These are phyloP conservation scores for Echinometra lucunter DNA, from an alignment of 53 echinoderm and acorn worm species.

Conservation along the genomic window DNA sequence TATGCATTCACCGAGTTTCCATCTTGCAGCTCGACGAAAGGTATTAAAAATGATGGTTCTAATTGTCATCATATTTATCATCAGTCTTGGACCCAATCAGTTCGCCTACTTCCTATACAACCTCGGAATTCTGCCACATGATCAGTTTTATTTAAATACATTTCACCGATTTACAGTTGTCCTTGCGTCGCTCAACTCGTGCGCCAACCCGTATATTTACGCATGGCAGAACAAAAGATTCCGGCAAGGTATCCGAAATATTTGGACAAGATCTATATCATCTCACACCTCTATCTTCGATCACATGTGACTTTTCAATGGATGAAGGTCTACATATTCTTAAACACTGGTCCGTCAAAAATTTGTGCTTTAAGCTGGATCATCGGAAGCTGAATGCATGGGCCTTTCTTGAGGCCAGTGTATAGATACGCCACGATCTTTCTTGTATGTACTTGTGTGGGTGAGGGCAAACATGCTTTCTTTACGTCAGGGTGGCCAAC, in stretches of 20 bases:
- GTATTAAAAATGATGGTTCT: neutral
- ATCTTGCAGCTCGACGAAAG: neutral
- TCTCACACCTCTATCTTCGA: neutral
- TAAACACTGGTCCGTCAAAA: too few relatives aligned
- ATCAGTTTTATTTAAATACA: neutral
- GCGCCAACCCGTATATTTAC: constrained; percentile 3
- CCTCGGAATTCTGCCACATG: neutral
- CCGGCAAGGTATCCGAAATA: neutral
- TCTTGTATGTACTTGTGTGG: too few relatives aligned
- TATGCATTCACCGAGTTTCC: neutral
- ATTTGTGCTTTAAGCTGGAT: too few relatives aligned
- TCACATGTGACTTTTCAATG: neutral
- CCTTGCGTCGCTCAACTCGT: neutral
- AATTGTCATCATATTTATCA: neutral
- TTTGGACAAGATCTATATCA: neutral
- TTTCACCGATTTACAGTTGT: neutral
- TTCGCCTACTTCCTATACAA: neutral
- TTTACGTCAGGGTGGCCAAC: too few relatives aligned
- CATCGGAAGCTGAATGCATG: too few relatives aligned
- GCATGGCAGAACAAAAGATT: neutral
- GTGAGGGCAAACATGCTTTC: too few relatives aligned
- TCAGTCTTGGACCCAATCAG: neutral
- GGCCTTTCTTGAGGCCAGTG: too few relatives aligned
- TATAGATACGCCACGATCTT: too few relatives aligned
- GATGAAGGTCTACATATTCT: too few relatives aligned